phyloP scores from a whole-genome alignment of 2,888 invertebrate genomes.

The Pelosia muscerda region DNA sequence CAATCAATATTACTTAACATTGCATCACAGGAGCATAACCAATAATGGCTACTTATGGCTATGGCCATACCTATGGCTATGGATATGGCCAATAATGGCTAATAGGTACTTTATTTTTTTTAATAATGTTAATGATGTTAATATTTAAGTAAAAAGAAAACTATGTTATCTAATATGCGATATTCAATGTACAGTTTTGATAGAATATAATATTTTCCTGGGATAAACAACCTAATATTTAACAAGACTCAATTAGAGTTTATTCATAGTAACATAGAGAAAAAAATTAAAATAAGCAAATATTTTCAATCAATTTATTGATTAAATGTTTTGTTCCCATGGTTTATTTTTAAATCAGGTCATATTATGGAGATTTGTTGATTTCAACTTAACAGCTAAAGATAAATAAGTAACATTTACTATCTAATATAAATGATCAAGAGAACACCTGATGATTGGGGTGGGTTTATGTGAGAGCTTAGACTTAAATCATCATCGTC shows the following conservation, averaged over 20 bases:
- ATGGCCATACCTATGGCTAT: too few species aligned
- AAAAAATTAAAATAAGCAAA: slow-evolving; percentile 39
- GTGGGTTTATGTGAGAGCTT: slow-evolving; percentile 78
- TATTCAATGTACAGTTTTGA: not conserved
- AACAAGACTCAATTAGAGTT: not conserved
- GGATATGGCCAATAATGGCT: too few species aligned
- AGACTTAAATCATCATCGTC: slow-evolving; percentile 43
- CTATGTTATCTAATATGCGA: not conserved
- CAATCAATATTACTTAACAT: not conserved
- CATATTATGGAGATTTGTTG: slow-evolving; percentile 46
- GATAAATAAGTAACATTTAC: slow-evolving; percentile 53
- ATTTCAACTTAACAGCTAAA: slow-evolving; percentile 57
- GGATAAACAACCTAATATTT: not conserved
- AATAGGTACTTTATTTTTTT: not conserved
- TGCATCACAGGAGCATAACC: not conserved
- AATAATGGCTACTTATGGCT: too few species aligned
- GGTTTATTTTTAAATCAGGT: slow-evolving; percentile 35
- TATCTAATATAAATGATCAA: slow-evolving; percentile 47
- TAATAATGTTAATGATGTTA: too few species aligned
- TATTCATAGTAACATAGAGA: not conserved
- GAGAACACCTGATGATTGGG: slow-evolving; percentile 64
- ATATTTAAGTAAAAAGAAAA: not conserved
- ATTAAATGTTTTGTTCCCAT: slow-evolving; percentile 40
- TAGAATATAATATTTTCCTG: not conserved
- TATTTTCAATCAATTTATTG: slow-evolving; percentile 48